phyloP scores from a whole-genome alignment of 2,113 vertebrate genomes.

The Grammomys surdaster region DNA sequence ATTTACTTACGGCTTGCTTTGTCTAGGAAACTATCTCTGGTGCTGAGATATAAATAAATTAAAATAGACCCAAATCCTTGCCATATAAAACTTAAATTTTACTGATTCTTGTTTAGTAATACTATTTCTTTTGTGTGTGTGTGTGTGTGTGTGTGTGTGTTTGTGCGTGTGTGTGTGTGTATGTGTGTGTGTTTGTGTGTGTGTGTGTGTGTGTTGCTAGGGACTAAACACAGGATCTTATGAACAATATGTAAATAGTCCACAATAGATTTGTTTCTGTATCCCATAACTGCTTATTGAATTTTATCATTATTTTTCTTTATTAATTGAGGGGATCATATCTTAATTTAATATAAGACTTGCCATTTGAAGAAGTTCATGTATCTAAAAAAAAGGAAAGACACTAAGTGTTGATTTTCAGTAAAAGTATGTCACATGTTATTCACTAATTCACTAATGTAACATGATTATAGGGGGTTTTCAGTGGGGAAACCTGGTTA shows the following conservation, averaged over 20 bases:
- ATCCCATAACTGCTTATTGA: not conserved
- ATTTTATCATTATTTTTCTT: not conserved
- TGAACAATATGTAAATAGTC: not conserved
- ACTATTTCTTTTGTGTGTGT: not conserved
- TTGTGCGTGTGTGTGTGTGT: not conserved
- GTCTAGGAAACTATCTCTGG: not conserved
- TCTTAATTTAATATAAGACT: not conserved
- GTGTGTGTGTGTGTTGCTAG: not conserved
- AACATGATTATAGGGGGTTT: not conserved
- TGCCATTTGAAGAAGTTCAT: not conserved
- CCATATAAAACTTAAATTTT: not conserved
- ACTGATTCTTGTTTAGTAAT: not conserved
- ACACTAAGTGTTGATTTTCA: not conserved
- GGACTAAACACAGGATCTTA: not conserved
- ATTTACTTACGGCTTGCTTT: not conserved
- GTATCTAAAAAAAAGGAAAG: not conserved
- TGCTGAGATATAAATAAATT: not conserved
- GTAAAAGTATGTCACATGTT: not conserved
- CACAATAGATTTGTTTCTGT: not conserved
- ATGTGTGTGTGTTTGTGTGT: not conserved
- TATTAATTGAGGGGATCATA: not conserved
- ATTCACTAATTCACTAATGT: not conserved
- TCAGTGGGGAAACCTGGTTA: too few relatives aligned
- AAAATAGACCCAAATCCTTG: not conserved
- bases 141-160: not conserved